phyloP scores from a whole-genome alignment of 2,888 invertebrate genomes.

The Gonocerus acuteangulatus region DNA sequence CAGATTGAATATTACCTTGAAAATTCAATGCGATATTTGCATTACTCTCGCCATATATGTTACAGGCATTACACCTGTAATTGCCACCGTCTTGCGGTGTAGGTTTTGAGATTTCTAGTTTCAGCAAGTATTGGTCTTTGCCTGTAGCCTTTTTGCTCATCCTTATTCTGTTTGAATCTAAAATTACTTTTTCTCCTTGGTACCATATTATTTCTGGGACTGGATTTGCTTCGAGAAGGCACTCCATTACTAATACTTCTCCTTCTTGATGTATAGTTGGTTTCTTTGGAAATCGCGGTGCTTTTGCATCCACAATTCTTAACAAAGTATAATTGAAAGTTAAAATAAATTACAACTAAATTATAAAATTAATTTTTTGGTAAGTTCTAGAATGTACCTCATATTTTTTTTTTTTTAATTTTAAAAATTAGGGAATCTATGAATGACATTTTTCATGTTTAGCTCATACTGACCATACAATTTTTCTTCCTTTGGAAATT shows the following conservation, averaged over 20 bases:
- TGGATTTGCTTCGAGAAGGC: slow-evolving; percentile 89
- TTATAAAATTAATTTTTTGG: too few relatives aligned
- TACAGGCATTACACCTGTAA: slow-evolving; percentile 98
- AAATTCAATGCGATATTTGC: slow-evolving; percentile 99
- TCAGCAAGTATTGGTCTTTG: slow-evolving; percentile 85
- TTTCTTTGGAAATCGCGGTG: slow-evolving; percentile 94
- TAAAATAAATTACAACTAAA: neutral
- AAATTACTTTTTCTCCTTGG: slow-evolving; percentile 77
- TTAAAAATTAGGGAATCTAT: too few relatives aligned
- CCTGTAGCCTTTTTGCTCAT: slow-evolving; percentile 83
- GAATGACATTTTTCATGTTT: too few relatives aligned
- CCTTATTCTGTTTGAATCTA: slow-evolving; percentile 76
- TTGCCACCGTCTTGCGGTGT: slow-evolving; percentile 95
- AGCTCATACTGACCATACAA: too few relatives aligned
- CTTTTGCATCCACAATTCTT: slow-evolving; percentile 92
- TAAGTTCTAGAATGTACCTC: too few relatives aligned
- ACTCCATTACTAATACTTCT: slow-evolving; percentile 89
- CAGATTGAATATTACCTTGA: slow-evolving; percentile 67
- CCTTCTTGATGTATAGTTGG: slow-evolving; percentile 92
- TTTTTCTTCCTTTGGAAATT: too few relatives aligned
- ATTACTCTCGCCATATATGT: slow-evolving; percentile 97
- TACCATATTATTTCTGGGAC: slow-evolving; percentile 93
- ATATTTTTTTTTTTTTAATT: too few relatives aligned
- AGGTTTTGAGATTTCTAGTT: slow-evolving; percentile 89
- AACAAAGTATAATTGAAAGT: slow-evolving; percentile 39